These are phyloP conservation scores for Tubulanus polymorphus DNA, from an alignment of 2,888 invertebrate species.

Conservation along the genomic window DNA sequence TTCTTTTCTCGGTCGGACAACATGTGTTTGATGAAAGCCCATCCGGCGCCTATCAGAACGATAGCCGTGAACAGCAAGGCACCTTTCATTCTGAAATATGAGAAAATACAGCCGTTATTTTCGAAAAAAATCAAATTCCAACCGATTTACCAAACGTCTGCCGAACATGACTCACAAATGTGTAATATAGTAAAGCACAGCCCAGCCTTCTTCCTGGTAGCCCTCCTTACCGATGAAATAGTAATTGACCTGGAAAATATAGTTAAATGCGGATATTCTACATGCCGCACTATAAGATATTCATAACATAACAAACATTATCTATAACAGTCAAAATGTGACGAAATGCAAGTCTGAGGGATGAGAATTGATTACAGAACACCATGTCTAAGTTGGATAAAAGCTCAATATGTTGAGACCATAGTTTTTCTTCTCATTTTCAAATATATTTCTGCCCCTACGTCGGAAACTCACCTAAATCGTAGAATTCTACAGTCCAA, in stretches of 20 bases:
- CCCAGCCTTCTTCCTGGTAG: constrained; percentile 95
- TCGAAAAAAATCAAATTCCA: background rate
- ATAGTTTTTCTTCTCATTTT: no score
- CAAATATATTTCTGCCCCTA: no score
- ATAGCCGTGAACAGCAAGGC: constrained; percentile 88
- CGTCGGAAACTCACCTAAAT: no score
- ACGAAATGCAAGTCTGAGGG: no score
- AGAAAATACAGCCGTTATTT: background rate
- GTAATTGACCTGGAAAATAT: constrained; percentile 53
- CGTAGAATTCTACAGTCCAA: no score
- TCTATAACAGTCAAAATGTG: no score
- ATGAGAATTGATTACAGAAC: no score
- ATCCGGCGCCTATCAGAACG: constrained; percentile 94
- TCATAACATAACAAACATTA: no score
- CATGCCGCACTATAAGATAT: no score
- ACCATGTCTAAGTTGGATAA: no score
- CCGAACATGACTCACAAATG: constrained; percentile 72
- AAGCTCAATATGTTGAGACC: no score
- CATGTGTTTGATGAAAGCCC: constrained; percentile 98
- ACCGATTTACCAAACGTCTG: background rate
- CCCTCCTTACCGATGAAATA: constrained; percentile 91
- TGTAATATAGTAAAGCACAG: constrained; percentile 94
- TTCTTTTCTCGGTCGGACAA: constrained; percentile 94
- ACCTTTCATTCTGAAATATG: constrained; percentile 64
- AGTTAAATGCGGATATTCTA: no score